Evolutionary conservation across 2,113 vertebrate genomes (phyloP).

Genomic region (Capricornis sumatraensis): DNA sequence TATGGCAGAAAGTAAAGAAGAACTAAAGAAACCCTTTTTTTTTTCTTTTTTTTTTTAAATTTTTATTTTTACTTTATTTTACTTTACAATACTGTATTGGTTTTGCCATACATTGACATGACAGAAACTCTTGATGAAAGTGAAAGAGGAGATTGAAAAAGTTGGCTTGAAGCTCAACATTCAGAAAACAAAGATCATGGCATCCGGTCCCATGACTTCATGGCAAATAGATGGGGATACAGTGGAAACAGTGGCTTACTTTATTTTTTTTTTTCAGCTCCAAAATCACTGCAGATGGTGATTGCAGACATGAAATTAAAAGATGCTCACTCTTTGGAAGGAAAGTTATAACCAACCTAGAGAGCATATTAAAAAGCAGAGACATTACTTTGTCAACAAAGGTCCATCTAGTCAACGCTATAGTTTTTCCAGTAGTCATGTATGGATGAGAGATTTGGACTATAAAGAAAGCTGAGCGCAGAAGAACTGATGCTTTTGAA

Average conservation of each 20-base stretch:
- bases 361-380: background rate
- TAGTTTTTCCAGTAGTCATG: background rate
- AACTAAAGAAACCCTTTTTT: background rate
- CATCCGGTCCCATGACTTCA: background rate
- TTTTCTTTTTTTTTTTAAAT: too few species aligned
- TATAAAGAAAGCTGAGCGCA: background rate
- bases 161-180: background rate
- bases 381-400: background rate
- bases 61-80: too few species aligned
- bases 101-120: too few species aligned
- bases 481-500: background rate
- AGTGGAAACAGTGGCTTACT: background rate
- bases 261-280: fast-evolving
- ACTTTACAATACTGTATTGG: too few species aligned
- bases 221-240: background rate
- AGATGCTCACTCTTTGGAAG: background rate
- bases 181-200: background rate
- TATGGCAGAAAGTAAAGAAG: background rate
- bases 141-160: background rate
- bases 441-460: background rate
- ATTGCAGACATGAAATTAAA: background rate
- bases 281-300: background rate
- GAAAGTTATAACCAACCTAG: background rate
- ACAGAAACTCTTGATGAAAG: background rate
- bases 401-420: background rate